Conservation (phyloP, 2,113 vertebrate genomes). For the Tragulus kanchil region DNA sequence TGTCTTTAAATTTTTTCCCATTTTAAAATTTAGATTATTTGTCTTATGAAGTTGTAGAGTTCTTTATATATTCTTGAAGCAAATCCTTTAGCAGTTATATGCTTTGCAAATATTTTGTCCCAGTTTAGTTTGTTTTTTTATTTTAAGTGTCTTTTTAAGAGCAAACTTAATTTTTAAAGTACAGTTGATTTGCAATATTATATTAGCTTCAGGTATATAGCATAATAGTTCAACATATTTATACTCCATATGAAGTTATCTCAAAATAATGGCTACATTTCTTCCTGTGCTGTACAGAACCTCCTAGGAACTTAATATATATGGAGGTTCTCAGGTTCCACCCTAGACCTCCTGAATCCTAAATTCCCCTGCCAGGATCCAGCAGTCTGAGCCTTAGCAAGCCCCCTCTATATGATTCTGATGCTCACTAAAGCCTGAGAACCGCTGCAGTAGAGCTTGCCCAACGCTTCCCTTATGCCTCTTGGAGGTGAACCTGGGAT, state of each 20-base stretch:
- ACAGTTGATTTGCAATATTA: no score
- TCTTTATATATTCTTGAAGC: background rate
- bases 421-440: background rate
- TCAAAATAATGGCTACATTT: no score
- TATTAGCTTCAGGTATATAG: no score
- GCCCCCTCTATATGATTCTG: background rate
- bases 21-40: background rate
- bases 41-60: background rate
- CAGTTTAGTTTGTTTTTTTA: background rate
- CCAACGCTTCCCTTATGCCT: background rate
- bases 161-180: background rate
- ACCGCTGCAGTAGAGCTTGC: background rate
- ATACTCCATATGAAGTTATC: no score
- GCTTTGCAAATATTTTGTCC: background rate
- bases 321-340: background rate
- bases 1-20: background rate
- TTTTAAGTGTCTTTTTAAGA: slow-evolving; percentile 21
- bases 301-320: background rate
- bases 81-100: background rate
- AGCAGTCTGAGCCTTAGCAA: background rate
- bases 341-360: background rate
- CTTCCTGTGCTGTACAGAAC: no score
- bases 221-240: no score
- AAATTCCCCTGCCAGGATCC: background rate
- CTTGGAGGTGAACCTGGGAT: background rate